Evolutionary conservation across 2,797 vertebrate genomes (phyloP), one percentile per base, ranked within the genome.

Genomic region (Merluccius polli): DNA sequence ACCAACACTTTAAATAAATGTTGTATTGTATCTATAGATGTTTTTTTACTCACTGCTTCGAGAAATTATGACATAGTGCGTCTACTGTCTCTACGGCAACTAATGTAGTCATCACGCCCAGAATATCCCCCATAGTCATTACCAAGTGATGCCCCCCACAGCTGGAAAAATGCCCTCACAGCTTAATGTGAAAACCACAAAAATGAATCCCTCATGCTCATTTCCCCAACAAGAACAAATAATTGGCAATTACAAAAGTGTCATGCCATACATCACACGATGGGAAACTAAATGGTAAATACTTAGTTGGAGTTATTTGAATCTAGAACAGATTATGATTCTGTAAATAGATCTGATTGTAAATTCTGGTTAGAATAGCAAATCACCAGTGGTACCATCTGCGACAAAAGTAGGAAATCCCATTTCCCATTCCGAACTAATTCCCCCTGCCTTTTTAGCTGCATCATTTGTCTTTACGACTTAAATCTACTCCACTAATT

Each of bases 211-310:
- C 76, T 59, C 78, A 69, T 63, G 78, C 52, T 76, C 73, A 71
- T 74, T 84, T 82, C 69, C 59, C 81, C 67, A 81, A 65, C 78
- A 35, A 82, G 76, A 85, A 79, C 80, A 90, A 86, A 88, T 87
- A 87, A 83, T 83, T 84, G 36, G 70, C 81, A 72, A 86, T 87
- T 88, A 87, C 78, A 59, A 48, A 79, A 78, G 44, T 85, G 83
- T 77, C 75, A 72, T 79, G 82, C 13, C 67, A 85, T 81, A 83
- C 81, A 86, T 87, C 76, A 85, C 77, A 68, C 71, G 74, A 33
- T 83, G 52, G 52, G 21, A 59, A 2, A 27, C 15, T 11, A 65
- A 65, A 65, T 27, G 67, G 30, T 18, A 84, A 83, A 82, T 74
- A 83, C 79, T 75, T 76, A 41, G 72, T 31, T 38, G 30, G n/a